These are phyloP conservation scores for Neolamprologus longior DNA, from an alignment of 2,113 vertebrate species.

Conservation along the genomic window DNA sequence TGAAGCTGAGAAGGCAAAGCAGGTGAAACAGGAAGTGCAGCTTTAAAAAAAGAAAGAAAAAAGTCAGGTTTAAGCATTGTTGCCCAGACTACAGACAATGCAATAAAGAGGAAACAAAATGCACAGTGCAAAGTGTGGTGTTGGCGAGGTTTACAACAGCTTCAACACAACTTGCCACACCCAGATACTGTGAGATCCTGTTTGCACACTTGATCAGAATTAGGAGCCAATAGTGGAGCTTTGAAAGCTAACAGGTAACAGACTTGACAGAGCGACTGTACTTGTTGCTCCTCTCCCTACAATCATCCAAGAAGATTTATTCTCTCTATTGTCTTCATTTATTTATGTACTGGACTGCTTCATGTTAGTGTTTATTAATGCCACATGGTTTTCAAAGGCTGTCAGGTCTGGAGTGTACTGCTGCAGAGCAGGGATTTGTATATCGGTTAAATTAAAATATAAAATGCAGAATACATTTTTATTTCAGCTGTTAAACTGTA, in stretches of 20 bases:
- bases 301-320: neutral
- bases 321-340: neutral
- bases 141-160: neutral
- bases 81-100: neutral
- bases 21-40: neutral
- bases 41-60: neutral
- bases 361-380: neutral
- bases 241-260: neutral
- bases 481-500: neutral
- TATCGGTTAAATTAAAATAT: neutral
- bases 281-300: fast-evolving
- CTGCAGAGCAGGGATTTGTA: neutral
- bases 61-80: neutral
- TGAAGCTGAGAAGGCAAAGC: neutral
- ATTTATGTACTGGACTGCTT: neutral
- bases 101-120: neutral
- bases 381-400: neutral
- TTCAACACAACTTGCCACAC: neutral
- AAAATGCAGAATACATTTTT: neutral
- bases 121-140: neutral
- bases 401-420: neutral
- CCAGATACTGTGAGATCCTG: fast-evolving
- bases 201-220: neutral
- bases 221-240: neutral
- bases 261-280: neutral